Evolutionary conservation across 2,888 invertebrate genomes (phyloP), one percentile per base, ranked within the genome.

Genomic region (Gastracanthus pulcherrimus): DNA sequence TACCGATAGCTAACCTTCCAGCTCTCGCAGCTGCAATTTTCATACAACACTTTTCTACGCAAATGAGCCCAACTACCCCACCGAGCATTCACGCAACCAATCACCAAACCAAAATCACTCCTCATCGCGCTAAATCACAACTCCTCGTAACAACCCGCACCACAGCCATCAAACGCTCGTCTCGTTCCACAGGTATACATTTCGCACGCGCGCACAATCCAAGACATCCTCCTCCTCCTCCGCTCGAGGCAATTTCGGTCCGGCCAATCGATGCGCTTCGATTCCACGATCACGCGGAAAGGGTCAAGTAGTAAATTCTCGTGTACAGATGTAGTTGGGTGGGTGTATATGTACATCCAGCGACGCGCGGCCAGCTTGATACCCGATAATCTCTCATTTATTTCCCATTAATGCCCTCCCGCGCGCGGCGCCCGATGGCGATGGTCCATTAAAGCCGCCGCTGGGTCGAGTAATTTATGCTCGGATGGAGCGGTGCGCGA

Each of bases 371-470:
- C 55, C 74, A 45, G 72, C 67, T 80, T 76, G 76, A 81, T 81
- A 76, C 67, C 72, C 76, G 82, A 84, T 84, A 83, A 84, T 83
- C 82, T 83, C 77, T 82, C 84, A 80, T 85, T 85, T 85, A 83
- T 84, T 84, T 83, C 71, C 80, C 84, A 84, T 84, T 85, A 85
- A 83, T 82, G 78, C 82, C 76, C 60, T 19, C 29, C 23, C 58
- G 69, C 48, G 45, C n/a, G n/a, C n/a, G n/a, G n/a, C n/a, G n/a
- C n/a, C n/a, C n/a, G n/a, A n/a, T n/a, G 9, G 64, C 77, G 74
- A 77, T 81, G 76, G 80, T 84, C 82, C 84, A 84, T 84, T 84
- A 83, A 83, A 83, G 81, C 77, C 77, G 55, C 72, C 75, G 71
- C 55, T n/a, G 23, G 16, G 3, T 19, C 76, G 19, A 80, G 84